Conservation (phyloP, 2,797 vertebrate species). For the Eutrigla gurnardus region DNA sequence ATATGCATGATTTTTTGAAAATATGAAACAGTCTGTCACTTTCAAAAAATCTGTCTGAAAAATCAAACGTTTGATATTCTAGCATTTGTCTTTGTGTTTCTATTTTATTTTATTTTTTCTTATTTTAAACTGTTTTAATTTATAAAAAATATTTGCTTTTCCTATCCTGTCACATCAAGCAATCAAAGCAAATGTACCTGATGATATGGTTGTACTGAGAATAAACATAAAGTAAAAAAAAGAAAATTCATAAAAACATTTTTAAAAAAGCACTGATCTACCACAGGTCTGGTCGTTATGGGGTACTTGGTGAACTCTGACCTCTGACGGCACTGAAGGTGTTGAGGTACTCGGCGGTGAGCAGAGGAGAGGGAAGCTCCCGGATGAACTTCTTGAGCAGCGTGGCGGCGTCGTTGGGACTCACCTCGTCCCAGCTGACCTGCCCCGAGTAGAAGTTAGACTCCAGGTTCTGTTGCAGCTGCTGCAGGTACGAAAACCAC, state of each 20-base stretch:
- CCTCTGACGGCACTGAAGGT: conserved; percentile 88
- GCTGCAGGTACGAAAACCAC: conserved; percentile 58
- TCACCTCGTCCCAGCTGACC: conserved; percentile 91
- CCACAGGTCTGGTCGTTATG: neutral
- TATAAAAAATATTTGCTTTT: no score
- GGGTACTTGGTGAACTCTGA: conserved; percentile 52
- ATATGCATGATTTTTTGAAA: conserved; percentile 1
- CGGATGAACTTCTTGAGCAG: conserved; percentile 94
- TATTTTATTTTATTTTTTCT: no score
- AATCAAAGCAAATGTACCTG: no score
- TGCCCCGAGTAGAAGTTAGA: conserved; percentile 86
- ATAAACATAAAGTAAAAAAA: no score
- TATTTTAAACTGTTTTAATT: no score
- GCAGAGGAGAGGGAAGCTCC: conserved; percentile 89
- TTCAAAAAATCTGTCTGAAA: neutral
- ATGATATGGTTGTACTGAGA: no score
- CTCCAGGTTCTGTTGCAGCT: conserved; percentile 89
- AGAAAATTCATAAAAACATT: no score
- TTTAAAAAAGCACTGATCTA: neutral
- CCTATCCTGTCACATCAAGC: no score
- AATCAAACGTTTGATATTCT: no score
- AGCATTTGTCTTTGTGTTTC: no score
- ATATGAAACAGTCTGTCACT: conserved; percentile 7
- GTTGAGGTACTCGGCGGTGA: conserved; percentile 92
- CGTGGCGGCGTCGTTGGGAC: conserved; percentile 89